Base-by-base conservation (phyloP, 1,140 invertebrate genomes). In the Drosophila melanica region DNA sequence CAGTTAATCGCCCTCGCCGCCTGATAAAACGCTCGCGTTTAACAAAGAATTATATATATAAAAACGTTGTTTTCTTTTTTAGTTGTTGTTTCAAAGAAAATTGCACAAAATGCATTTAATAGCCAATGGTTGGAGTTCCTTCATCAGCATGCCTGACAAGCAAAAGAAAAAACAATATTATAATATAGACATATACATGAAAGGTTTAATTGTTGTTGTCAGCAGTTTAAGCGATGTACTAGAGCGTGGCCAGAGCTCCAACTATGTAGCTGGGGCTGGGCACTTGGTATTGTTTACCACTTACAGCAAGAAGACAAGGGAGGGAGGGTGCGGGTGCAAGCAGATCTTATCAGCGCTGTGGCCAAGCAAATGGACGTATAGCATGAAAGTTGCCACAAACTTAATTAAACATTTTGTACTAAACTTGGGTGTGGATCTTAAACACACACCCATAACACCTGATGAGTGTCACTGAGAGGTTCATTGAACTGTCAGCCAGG, bases 101-200 rank as follows among this genome's bases (percentile, higher is more conserved):
- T 75, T 80, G 60, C 79, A 89, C 77, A 57, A 90, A 84, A 70
- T 84, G 77, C 79, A 84, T 51, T 89, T 77, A 48, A 62, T 60
- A 74, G 67, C 55, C 51, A 75, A 16, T 44, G 41, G 37, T 48
- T 53, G 58, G 66, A 30, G 58, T 42, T 37, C 64, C 80, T 85
- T 63, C 79, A 84, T 89, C 84, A 89, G 84, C 84, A 89, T 45
- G 84, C 84, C 84, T 89, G 80, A 16, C 37, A 85, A 63, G 48
- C 54, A 57, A 69, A 35, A 47, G 41, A 41, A 45, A 77, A 65
- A 54, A 55, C 67, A 73, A 72, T 51, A 62, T 68, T 33, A 74
- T 51, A 64, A 42, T 57, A 58, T 37, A 62, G 42, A 53, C 27
- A 39, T 5, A 14, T 16, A 53, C 50, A 33, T 16, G 23, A n/a